A percentile compares a stretch with the other conserved stretches of the same genome.
phyloP scores from a whole-genome alignment of 2,113 vertebrate species.

The Notiomystis cincta region DNA sequence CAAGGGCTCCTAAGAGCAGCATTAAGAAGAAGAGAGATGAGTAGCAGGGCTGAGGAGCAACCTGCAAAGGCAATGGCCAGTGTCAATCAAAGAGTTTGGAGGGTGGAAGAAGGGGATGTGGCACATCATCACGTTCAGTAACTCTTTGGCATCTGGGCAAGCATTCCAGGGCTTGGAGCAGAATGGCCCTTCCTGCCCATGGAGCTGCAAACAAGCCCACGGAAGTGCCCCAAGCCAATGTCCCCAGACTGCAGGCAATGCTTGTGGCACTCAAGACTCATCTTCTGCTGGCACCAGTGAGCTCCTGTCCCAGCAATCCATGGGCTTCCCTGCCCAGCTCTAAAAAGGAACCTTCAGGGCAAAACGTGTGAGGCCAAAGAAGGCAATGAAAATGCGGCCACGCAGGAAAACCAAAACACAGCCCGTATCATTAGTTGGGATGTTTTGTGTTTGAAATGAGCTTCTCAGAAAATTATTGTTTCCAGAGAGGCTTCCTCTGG shows the following conservation, averaged over 20 bases:
- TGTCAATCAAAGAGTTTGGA: background rate
- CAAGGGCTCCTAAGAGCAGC: too few species aligned
- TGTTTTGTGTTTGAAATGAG: background rate
- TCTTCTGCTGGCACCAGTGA: background rate
- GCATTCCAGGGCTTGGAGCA: background rate
- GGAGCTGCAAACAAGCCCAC: background rate
- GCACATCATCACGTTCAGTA: accelerated
- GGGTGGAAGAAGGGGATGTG: background rate
- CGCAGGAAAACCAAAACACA: background rate
- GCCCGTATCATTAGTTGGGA: background rate
- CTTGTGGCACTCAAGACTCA: background rate
- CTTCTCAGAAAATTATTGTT: background rate
- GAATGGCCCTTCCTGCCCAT: background rate
- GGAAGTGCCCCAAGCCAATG: background rate
- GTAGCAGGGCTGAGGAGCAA: background rate
- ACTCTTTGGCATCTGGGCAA: background rate
- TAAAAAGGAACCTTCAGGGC: background rate
- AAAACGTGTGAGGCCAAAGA: background rate
- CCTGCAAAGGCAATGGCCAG: background rate
- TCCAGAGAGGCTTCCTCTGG: background rate
- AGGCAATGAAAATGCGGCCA: background rate
- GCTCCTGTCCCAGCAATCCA: background rate
- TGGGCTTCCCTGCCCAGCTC: background rate
- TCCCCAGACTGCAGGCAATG: background rate
- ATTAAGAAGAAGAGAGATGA: too few species aligned